These are phyloP conservation scores for Poeciliopsis presidionis DNA, from an alignment of 2,797 vertebrate genomes.

Conservation along the genomic window DNA sequence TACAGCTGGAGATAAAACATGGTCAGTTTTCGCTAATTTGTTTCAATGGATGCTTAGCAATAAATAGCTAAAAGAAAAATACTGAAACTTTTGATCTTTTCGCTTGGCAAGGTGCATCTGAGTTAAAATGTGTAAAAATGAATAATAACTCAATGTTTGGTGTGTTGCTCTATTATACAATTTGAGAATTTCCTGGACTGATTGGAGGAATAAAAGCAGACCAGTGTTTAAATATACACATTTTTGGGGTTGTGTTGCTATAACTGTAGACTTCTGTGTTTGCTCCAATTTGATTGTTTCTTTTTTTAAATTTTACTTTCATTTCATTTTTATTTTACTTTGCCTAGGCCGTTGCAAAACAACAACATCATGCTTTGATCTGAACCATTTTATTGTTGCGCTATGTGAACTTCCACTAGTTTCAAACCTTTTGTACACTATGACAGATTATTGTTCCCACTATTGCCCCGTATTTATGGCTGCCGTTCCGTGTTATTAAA, in stretches of 20 bases:
- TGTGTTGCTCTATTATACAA: background rate
- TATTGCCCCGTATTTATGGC: background rate
- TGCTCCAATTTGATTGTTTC: slow-evolving; percentile 18
- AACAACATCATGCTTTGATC: background rate
- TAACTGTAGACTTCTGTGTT: slow-evolving; percentile 2
- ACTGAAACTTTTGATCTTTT: background rate
- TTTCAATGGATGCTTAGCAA: slow-evolving; percentile 12
- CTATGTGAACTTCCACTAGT: background rate
- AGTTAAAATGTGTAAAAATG: background rate
- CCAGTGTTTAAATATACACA: slow-evolving; percentile 38
- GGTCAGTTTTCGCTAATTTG: slow-evolving; percentile 26
- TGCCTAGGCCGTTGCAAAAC: background rate
- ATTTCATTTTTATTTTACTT: background rate
- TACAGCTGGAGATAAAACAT: slow-evolving; percentile 39
- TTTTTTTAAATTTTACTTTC: background rate
- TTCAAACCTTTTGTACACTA: background rate
- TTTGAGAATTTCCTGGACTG: slow-evolving; percentile 26
- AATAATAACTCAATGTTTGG: background rate
- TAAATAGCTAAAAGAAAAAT: background rate
- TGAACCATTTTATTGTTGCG: background rate
- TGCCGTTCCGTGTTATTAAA: background rate
- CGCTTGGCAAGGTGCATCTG: background rate
- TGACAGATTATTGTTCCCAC: background rate
- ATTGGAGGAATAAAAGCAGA: slow-evolving; percentile 29
- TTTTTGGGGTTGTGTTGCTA: slow-evolving; percentile 16